These are phyloP conservation scores for Bruchidius siliquastri DNA, from an alignment of 2,888 invertebrate species.

Conservation along the genomic window DNA sequence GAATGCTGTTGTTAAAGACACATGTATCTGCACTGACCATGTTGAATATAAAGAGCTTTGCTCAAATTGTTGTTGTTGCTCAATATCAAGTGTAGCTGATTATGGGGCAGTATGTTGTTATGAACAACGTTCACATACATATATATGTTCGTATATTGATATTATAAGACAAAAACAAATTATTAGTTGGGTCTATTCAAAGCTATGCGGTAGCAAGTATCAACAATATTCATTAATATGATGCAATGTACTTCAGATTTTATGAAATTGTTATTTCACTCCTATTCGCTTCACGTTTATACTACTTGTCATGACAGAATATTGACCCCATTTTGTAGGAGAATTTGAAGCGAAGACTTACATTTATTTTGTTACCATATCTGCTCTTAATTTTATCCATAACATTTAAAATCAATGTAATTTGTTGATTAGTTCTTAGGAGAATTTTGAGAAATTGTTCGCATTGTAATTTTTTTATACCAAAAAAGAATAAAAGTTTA, in stretches of 20 bases:
- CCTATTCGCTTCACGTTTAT: too few relatives aligned
- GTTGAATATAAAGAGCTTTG: background rate
- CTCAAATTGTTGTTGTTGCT: background rate
- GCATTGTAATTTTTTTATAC: background rate
- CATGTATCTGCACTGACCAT: background rate
- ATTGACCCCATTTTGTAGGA: background rate
- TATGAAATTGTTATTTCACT: too few relatives aligned
- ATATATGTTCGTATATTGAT: background rate
- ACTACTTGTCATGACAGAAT: too few relatives aligned
- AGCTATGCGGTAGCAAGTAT: too few relatives aligned
- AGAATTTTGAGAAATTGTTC: background rate
- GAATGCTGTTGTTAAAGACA: too few relatives aligned
- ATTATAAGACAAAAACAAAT: too few relatives aligned
- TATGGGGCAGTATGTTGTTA: background rate
- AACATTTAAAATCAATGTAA: background rate
- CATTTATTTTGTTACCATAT: background rate
- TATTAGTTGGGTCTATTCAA: too few relatives aligned
- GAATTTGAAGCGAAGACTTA: background rate
- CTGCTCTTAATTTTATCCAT: background rate
- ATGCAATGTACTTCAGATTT: too few relatives aligned
- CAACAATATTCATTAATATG: too few relatives aligned
- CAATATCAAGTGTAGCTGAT: background rate
- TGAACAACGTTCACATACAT: background rate
- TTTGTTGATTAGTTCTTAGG: background rate
- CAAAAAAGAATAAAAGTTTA: background rate